A percentile compares a stretch with the other conserved stretches of the same genome.
Evolutionary conservation across 1,140 invertebrate genomes (phyloP).

Genomic region (Phymastichus coffea): DNA sequence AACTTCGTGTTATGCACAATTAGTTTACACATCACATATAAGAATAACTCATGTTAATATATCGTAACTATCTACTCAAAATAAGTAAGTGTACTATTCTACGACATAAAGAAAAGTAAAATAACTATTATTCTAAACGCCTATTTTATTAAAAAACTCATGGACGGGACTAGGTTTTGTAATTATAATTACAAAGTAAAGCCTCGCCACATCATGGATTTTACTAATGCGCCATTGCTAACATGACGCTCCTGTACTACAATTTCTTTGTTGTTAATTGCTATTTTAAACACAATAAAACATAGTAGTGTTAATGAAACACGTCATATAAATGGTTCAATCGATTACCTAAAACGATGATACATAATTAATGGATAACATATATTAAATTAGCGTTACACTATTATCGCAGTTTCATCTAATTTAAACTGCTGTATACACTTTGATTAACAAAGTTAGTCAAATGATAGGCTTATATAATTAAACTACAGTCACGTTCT

Average conservation of each 20-base stretch:
- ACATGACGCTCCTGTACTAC: slow-evolving; percentile 9
- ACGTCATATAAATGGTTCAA: slow-evolving; percentile 5
- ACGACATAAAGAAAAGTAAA: slow-evolving; percentile 26
- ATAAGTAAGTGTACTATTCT: slow-evolving; percentile 46
- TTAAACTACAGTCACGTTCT: slow-evolving; percentile 1
- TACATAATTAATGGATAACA: slow-evolving; percentile 8
- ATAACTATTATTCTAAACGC: slow-evolving; percentile 11
- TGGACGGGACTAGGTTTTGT: slow-evolving; percentile 3
- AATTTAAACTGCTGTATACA: slow-evolving; percentile 20
- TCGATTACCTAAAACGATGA: slow-evolving; percentile 5
- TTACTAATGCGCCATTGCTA: slow-evolving; percentile 11
- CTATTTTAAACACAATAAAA: slow-evolving; percentile 14
- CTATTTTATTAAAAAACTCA: slow-evolving; percentile 10
- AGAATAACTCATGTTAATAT: slow-evolving; percentile 35
- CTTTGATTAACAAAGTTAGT: neutral
- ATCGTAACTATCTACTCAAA: slow-evolving; percentile 48
- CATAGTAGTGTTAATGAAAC: neutral
- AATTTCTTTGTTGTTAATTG: slow-evolving; percentile 4
- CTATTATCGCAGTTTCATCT: slow-evolving; percentile 17
- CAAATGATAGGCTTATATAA: neutral
- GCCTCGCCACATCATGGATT: slow-evolving; percentile 15
- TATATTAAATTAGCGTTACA: neutral
- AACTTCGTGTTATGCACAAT: slow-evolving; percentile 6
- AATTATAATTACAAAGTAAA: neutral
- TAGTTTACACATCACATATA: slow-evolving; percentile 45